Base-by-base conservation (phyloP, 1,140 invertebrate species). In the Scaptodrosophila lebanonensis region DNA sequence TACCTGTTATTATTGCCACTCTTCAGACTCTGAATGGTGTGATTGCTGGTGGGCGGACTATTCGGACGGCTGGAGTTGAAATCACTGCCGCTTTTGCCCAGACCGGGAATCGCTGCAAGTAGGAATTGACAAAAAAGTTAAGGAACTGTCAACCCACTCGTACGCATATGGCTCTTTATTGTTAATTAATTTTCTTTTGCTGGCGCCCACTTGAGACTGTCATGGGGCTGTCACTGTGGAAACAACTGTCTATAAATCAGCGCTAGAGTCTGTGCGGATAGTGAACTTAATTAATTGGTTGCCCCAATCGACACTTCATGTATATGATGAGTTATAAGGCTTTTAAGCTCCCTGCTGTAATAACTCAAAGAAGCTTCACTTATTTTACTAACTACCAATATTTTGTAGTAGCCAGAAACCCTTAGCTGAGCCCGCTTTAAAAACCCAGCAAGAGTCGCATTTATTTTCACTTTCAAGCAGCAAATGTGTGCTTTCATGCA, bases 1-100 rank as follows among this genome's bases (percentile, higher is more conserved):
- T 52, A 85, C 83, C 82, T 84, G 69, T 86, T 86, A 43, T 86
- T 86, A 30, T 85, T 86, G 48, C 72, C 77, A 51, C 76, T 68
- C 65, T 87, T 87, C 17, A 83, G 65, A 45, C 58, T 86, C 62
- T 86, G 85, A 22, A 83, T 84, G 9, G 83, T 84, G 52, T 83
- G 76, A 63, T 85, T 86, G 22, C 53, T 85, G 25, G 67, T 85
- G 61, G 85, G 85, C 58, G 85, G 85, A 84, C 85, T 86, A 32
- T 71, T 83, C 50, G 85, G 83, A 70, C 85, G 85, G 65, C 79
- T 83, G 13, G 65, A 52, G 40, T 85, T 85, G 36, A 83, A 83
- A 30, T 84, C 83, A 49, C 63, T 71, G 58, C 85, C 83, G 62
- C 77, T 86, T 61, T 86, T 86, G 36, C 79, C 79, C 56, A 86